Percentiles rank a stretch among this genome's conserved stretches.
Evolutionary conservation across 2,113 vertebrate genomes (phyloP).

Genomic region (Datnioides undecimradiatus): DNA sequence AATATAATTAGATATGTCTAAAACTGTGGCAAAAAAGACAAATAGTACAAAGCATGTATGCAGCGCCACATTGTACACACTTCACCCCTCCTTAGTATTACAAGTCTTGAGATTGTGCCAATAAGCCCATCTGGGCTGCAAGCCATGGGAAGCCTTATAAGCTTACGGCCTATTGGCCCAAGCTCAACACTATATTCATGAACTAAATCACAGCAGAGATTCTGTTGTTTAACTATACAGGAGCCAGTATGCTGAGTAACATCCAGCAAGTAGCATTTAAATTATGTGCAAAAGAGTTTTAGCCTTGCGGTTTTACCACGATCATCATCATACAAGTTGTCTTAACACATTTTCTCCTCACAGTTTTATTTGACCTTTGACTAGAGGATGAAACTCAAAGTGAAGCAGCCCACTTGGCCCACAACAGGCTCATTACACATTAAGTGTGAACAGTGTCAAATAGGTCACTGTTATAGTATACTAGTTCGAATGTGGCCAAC

Average conservation of each 20-base stretch:
- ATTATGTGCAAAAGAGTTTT: neutral
- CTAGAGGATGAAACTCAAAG: neutral
- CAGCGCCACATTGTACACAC: neutral
- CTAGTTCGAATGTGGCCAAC: too few species aligned
- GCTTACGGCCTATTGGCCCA: neutral
- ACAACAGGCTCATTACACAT: neutral
- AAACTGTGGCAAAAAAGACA: neutral
- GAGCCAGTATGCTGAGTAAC: neutral
- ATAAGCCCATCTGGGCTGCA: constrained; percentile 25
- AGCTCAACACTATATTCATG: constrained; percentile 19
- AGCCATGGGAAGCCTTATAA: constrained; percentile 11
- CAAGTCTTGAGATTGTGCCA: constrained; percentile 2
- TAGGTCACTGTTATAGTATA: neutral
- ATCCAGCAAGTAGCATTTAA: constrained; percentile 5
- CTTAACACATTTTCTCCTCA: neutral
- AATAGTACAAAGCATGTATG: neutral
- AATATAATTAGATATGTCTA: neutral
- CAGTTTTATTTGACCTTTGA: neutral
- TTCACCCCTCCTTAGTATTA: neutral
- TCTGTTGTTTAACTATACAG: constrained; percentile 9
- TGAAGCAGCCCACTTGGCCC: neutral
- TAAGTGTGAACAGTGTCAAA: neutral
- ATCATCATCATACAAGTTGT: too few species aligned
- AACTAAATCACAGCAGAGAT: constrained; percentile 6
- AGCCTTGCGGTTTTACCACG: too few species aligned